phyloP scores from a whole-genome alignment of 2,888 invertebrate genomes.

The Dilophus febrilis region DNA sequence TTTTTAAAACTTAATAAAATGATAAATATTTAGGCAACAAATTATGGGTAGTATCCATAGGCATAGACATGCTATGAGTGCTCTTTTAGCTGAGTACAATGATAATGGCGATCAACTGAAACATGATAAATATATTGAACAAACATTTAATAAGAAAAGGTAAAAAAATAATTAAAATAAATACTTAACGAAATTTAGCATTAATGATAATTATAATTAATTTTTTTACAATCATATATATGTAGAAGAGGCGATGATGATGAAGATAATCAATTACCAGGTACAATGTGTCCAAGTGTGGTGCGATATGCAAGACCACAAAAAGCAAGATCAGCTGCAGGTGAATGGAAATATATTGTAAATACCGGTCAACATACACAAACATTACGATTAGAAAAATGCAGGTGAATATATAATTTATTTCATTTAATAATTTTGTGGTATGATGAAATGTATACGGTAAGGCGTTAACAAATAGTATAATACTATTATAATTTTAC shows the following conservation, averaged over 20 bases:
- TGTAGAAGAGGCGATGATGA: constrained; percentile 43
- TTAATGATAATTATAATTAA: not conserved
- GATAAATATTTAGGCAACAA: constrained; percentile 38
- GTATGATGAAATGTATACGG: not conserved
- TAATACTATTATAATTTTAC: not conserved
- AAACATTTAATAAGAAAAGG: constrained; percentile 21
- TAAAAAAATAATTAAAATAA: constrained; percentile 25
- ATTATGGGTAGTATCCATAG: constrained; percentile 47
- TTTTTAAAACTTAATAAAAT: not conserved
- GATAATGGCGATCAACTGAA: constrained; percentile 34
- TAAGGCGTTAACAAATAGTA: not conserved
- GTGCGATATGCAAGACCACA: constrained; percentile 67
- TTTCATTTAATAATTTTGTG: not conserved
- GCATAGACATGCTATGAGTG: constrained; percentile 50
- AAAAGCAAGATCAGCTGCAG: constrained; percentile 59
- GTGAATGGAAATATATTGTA: constrained; percentile 73
- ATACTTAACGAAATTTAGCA: constrained; percentile 21
- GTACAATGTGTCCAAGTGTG: constrained; percentile 62
- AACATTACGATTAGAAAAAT: constrained; percentile 64
- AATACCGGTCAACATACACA: constrained; percentile 74
- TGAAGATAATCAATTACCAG: constrained; percentile 40
- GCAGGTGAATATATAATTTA: constrained; percentile 34
- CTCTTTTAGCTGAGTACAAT: constrained; percentile 52
- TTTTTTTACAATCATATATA: constrained; percentile 11
- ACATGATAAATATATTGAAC: constrained; percentile 23